Conservation (phyloP, 2,797 vertebrate genomes). For the Glyptemys insculpta region DNA sequence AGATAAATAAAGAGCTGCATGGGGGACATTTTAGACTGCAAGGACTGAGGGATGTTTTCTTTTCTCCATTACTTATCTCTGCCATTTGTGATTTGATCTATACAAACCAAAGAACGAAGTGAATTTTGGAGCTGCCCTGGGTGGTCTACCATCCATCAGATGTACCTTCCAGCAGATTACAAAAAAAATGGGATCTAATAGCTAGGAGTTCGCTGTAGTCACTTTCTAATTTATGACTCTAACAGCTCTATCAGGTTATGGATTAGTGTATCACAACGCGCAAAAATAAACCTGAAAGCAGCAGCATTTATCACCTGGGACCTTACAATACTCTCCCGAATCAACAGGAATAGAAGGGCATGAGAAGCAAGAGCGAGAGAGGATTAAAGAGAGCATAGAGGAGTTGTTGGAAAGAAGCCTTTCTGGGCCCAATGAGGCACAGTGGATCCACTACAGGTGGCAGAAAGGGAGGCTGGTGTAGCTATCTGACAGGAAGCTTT, state of each 20-base stretch:
- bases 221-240: background rate
- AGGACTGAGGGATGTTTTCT: background rate
- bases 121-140: conserved; percentile 19
- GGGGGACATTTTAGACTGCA: background rate
- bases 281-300: background rate
- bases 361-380: background rate
- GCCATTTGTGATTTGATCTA: conserved; percentile 11
- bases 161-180: background rate
- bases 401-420: background rate
- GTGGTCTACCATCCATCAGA: conserved; percentile 2
- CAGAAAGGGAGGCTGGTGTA: background rate
- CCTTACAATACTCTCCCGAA: background rate
- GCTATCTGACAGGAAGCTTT: background rate
- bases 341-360: background rate
- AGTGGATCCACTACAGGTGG: background rate
- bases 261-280: background rate
- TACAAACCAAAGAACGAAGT: conserved; percentile 22
- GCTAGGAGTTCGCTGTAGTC: background rate
- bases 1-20: conserved; percentile 53
- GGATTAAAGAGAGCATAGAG: too few relatives aligned
- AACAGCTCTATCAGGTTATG: background rate
- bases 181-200: background rate
- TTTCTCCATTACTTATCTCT: conserved; percentile 4
- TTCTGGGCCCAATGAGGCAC: too few relatives aligned
- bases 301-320: background rate